phyloP scores from a whole-genome alignment of 2,113 vertebrate genomes.

The Tachysurus vachellii region DNA sequence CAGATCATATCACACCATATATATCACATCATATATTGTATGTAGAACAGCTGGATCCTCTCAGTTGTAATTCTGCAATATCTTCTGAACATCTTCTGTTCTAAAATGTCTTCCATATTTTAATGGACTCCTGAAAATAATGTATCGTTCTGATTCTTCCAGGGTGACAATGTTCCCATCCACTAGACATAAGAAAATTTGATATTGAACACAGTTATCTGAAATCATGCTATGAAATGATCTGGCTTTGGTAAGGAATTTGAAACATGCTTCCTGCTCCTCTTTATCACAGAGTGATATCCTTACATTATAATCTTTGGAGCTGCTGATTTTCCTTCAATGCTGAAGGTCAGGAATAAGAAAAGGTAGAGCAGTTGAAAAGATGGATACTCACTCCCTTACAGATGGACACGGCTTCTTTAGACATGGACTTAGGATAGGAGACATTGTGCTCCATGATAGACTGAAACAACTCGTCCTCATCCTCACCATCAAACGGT shows the following conservation, averaged over 20 bases:
- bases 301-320: background rate
- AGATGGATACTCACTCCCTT: conserved; percentile 80
- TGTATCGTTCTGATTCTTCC: background rate
- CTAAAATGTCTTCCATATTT: background rate
- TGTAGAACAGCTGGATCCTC: background rate
- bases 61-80: background rate
- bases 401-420: conserved; percentile 98
- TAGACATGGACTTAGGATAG: conserved; percentile 95
- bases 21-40: no score
- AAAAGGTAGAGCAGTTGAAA: background rate
- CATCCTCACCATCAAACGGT: conserved; percentile 95
- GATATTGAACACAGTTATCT: background rate
- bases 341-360: background rate
- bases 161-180: background rate
- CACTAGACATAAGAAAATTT: background rate
- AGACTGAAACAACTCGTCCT: conserved; percentile 96
- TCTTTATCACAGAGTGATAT: background rate
- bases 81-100: background rate
- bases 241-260: background rate
- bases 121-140: background rate
- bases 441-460: conserved; percentile 99
- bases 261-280: background rate
- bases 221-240: conserved; percentile 10
- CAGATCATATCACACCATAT: background rate
- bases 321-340: background rate